Conservation (phyloP, 1,140 invertebrate genomes). For the Yoshiicerus persimilis region DNA sequence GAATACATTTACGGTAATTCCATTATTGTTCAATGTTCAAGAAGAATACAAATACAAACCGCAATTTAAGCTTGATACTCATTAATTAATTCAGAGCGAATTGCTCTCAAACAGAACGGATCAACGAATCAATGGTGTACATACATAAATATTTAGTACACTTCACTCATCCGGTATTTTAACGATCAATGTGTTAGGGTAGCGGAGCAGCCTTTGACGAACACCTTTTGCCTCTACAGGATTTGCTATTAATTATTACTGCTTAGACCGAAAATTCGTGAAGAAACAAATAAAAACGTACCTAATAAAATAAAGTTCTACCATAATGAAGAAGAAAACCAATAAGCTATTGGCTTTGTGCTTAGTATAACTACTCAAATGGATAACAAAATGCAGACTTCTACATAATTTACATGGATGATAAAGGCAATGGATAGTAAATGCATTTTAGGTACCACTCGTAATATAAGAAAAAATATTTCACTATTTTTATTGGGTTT, state of each 20-base stretch:
- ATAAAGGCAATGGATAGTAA: too few species aligned
- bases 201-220: neutral
- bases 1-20: neutral
- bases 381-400: too few species aligned
- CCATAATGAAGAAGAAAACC: too few species aligned
- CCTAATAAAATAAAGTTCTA: too few species aligned
- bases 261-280: neutral
- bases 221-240: neutral
- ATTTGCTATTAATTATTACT: neutral
- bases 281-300: too few species aligned
- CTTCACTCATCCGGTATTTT: neutral
- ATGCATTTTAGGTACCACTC: too few species aligned
- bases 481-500: too few species aligned
- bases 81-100: neutral
- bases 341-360: too few species aligned
- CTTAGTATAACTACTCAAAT: too few species aligned
- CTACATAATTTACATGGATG: too few species aligned
- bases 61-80: neutral
- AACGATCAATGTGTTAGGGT: neutral
- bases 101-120: neutral
- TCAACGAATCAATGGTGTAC: neutral
- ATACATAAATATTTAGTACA: neutral
- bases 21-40: too few species aligned
- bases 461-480: too few species aligned
- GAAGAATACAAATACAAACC: neutral